These are phyloP conservation scores for Anguilla rostrata DNA, from an alignment of 2,113 vertebrate species.

Conservation along the genomic window DNA sequence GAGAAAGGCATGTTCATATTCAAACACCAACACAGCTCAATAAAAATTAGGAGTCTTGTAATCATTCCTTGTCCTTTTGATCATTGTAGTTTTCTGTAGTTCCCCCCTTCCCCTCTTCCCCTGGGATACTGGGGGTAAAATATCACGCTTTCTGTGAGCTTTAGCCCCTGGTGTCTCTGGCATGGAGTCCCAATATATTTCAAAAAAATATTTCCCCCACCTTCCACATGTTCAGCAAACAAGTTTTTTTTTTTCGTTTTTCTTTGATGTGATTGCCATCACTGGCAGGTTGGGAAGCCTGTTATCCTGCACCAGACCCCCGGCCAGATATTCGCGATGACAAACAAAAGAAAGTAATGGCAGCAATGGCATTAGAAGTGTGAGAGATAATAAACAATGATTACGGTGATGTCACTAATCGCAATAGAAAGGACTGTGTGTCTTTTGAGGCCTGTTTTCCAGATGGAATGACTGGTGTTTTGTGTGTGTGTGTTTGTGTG, in stretches of 20 bases:
- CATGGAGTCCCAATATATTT: constrained; percentile 67
- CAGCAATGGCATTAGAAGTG: constrained; percentile 54
- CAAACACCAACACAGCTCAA: neutral
- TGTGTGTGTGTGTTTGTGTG: constrained; percentile 1
- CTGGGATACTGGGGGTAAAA: constrained; percentile 63
- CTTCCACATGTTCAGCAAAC: constrained; percentile 13
- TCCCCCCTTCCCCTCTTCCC: constrained; percentile 30
- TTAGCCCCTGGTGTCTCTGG: constrained; percentile 73
- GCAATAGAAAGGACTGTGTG: constrained; percentile 18
- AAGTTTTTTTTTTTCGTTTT: constrained; percentile 22
- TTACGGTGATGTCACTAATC: constrained; percentile 14
- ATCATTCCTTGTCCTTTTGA: neutral
- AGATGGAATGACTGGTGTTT: neutral
- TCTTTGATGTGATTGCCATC: constrained; percentile 75
- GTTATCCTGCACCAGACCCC: constrained; percentile 46
- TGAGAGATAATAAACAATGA: constrained; percentile 16
- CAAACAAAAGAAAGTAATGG: constrained; percentile 49
- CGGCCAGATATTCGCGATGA: constrained; percentile 49
- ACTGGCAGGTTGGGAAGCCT: constrained; percentile 64
- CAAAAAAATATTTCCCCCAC: constrained; percentile 44
- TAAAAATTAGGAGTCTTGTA: neutral
- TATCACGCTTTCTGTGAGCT: constrained; percentile 69
- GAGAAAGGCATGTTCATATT: neutral
- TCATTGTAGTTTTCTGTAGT: constrained; percentile 43
- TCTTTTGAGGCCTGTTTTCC: neutral